phyloP scores from a whole-genome alignment of 2,888 invertebrate genomes.

The Aethes cnicana region DNA sequence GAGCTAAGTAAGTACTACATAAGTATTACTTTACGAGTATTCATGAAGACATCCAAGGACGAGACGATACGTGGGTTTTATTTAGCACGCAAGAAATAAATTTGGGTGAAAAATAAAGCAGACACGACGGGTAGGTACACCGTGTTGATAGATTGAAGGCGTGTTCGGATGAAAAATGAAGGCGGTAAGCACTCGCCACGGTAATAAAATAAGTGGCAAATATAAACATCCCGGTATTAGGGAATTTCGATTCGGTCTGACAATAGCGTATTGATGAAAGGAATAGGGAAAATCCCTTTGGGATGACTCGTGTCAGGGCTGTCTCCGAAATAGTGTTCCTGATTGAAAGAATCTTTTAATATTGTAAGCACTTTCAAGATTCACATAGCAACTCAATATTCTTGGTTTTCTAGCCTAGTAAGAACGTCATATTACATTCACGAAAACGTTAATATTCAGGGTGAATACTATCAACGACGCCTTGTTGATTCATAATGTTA shows the following conservation, averaged over 20 bases:
- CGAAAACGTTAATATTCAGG: too few species aligned
- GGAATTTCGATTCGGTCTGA: constrained; percentile 39
- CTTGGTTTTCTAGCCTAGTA: too few species aligned
- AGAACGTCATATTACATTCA: too few species aligned
- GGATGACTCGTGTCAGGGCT: constrained; percentile 45
- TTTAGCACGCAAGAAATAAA: constrained; percentile 21
- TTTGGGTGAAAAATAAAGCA: constrained; percentile 11
- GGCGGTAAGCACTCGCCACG: constrained; percentile 11
- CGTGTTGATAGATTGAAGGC: constrained; percentile 26
- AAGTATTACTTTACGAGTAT: too few species aligned
- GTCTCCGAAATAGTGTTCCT: constrained; percentile 3
- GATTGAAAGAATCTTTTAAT: neutral
- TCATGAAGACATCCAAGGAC: neutral
- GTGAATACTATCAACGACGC: too few species aligned
- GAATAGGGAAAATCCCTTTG: constrained; percentile 65
- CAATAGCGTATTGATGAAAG: constrained; percentile 36
- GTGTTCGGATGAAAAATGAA: constrained; percentile 26
- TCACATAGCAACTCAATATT: too few species aligned
- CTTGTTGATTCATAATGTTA: too few species aligned
- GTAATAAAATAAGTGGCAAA: constrained; percentile 26
- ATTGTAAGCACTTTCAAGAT: neutral
- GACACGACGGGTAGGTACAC: constrained; percentile 21
- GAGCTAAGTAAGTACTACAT: too few species aligned
- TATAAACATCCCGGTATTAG: neutral
- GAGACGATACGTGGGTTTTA: constrained; percentile 7